phyloP scores from a whole-genome alignment of 2,113 vertebrate species.

The Silurus asotus region DNA sequence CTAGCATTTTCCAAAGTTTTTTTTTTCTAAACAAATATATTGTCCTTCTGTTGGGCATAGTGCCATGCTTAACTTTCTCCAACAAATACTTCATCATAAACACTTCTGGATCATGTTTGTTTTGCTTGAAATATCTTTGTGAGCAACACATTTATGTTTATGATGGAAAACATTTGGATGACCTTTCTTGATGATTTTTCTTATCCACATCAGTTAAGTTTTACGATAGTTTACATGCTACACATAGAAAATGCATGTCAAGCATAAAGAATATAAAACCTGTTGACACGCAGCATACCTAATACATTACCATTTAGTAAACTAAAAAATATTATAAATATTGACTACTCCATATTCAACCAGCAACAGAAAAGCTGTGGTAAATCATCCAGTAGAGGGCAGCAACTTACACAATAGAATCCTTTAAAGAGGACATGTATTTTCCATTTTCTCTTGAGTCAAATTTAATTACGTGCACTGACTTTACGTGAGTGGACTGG shows the following conservation, averaged over 20 bases:
- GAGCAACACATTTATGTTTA: not conserved
- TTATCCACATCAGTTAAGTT: not conserved
- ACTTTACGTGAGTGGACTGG: constrained; percentile 29
- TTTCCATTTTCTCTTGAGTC: not conserved
- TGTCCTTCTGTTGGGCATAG: not conserved
- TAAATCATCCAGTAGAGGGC: constrained; percentile 13
- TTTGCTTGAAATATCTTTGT: not conserved
- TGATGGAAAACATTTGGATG: not conserved
- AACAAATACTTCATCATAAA: not conserved
- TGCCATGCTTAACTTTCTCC: not conserved
- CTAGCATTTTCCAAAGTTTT: not conserved
- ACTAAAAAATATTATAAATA: not conserved
- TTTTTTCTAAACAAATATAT: not conserved
- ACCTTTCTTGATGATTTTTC: not conserved
- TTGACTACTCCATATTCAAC: not conserved
- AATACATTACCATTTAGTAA: not conserved
- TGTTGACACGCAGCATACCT: not conserved
- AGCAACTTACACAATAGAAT: not conserved
- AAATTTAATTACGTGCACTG: constrained; percentile 8
- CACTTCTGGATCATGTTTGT: too few species aligned
- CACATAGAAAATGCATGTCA: not conserved
- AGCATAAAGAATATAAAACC: not conserved
- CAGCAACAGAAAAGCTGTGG: not conserved
- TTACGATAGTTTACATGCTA: not conserved
- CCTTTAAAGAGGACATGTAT: not conserved